These are phyloP conservation scores for Achatina immaculata DNA, from an alignment of 1,140 invertebrate genomes.

Conservation along the genomic window DNA sequence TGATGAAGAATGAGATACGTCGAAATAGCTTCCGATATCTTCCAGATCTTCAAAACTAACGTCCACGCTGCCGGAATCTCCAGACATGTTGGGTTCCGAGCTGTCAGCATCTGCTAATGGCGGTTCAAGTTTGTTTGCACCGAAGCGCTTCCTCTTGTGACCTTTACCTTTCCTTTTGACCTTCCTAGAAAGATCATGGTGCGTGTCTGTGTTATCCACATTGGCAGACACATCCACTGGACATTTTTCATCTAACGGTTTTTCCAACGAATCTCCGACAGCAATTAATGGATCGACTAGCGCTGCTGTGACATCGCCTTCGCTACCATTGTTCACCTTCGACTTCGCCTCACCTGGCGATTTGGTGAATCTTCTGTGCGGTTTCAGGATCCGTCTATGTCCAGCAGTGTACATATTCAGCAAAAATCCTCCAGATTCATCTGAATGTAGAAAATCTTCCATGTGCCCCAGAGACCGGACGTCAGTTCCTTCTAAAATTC, in stretches of 20 bases:
- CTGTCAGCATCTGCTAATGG: neutral
- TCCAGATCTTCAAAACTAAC: neutral
- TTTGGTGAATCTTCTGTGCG: constrained; percentile 15
- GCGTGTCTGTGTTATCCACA: no score
- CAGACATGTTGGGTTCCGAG: neutral
- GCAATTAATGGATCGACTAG: neutral
- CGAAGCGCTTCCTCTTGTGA: neutral
- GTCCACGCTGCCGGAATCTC: neutral
- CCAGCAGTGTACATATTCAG: neutral
- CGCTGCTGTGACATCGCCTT: neutral
- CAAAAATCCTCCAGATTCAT: neutral
- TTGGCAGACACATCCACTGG: neutral
- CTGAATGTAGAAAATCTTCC: neutral
- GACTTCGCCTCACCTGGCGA: neutral
- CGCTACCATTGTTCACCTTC: neutral
- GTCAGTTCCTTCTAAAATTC: constrained; percentile 4
- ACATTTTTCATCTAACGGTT: neutral
- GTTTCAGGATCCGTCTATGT: constrained; percentile 17
- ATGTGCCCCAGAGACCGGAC: neutral
- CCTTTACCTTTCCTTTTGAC: neutral
- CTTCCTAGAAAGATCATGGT: neutral
- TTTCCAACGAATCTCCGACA: neutral
- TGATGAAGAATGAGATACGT: neutral
- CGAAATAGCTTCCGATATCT: neutral
- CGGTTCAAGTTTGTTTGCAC: neutral